These are phyloP conservation scores for Lepus townsendii DNA, from an alignment of 2,797 vertebrate genomes.

Conservation along the genomic window DNA sequence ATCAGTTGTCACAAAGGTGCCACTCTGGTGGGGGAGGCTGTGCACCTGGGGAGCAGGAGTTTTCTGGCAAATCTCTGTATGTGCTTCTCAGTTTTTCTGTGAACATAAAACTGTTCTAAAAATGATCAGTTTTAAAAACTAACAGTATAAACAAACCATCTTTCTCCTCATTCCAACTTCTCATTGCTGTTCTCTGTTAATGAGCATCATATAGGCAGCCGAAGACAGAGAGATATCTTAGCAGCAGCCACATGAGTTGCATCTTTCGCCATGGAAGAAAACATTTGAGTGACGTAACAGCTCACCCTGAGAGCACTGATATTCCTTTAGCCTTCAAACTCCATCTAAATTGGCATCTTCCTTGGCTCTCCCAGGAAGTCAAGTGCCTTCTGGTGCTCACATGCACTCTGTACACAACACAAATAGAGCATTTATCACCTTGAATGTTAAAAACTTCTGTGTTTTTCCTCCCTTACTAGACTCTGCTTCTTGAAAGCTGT, in stretches of 20 bases:
- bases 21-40: neutral
- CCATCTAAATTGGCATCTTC: neutral
- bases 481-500: neutral
- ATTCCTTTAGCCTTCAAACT: slow-evolving; percentile 19
- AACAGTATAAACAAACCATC: neutral
- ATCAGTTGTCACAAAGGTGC: neutral
- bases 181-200: neutral
- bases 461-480: neutral
- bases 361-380: neutral
- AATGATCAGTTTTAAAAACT: neutral
- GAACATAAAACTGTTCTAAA: neutral
- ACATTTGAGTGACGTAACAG: neutral
- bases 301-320: neutral
- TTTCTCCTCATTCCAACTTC: neutral
- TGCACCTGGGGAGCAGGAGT: too few species aligned
- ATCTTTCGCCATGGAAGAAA: neutral
- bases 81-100: neutral
- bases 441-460: neutral
- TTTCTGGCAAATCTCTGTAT: neutral
- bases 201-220: neutral
- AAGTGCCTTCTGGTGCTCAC: neutral
- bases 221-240: neutral
- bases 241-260: neutral
- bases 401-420: neutral
- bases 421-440: neutral